phyloP scores from a whole-genome alignment of 2,888 invertebrate genomes.

The Acleris emargana region DNA sequence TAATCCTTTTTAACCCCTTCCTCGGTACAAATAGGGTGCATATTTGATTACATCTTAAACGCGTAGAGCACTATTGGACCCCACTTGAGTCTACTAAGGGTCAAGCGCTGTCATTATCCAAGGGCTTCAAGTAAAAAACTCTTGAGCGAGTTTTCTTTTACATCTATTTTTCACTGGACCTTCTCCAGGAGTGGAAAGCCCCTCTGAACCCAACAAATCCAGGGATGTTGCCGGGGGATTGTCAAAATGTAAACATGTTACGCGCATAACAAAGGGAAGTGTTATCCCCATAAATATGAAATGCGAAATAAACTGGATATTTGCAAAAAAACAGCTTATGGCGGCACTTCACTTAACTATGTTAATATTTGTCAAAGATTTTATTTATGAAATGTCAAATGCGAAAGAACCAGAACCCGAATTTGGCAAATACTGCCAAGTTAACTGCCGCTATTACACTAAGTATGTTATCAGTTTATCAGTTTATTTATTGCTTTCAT shows the following conservation, averaged over 20 bases:
- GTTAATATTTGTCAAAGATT: no score
- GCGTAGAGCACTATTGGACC: slow-evolving; percentile 44
- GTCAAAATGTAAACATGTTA: slow-evolving; percentile 48
- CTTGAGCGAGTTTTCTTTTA: slow-evolving; percentile 52
- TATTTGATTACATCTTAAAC: slow-evolving; percentile 46
- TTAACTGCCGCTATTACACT: no score
- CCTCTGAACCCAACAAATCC: slow-evolving; percentile 58
- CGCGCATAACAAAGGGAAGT: slow-evolving; percentile 45
- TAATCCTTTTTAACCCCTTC: slow-evolving; percentile 29
- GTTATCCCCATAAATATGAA: slow-evolving; percentile 30
- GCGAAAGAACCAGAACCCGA: no score
- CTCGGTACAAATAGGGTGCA: slow-evolving; percentile 41
- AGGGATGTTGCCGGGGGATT: slow-evolving; percentile 46
- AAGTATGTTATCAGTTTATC: no score
- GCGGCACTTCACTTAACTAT: no score
- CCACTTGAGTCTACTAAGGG: slow-evolving; percentile 52
- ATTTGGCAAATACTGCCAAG: no score
- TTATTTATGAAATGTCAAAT: no score
- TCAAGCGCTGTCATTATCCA: slow-evolving; percentile 64
- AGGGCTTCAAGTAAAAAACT: slow-evolving; percentile 56
- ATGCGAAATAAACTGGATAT: slow-evolving; percentile 4
- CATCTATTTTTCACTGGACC: slow-evolving; percentile 54
- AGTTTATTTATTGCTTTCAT: no score
- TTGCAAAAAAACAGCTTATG: not conserved
- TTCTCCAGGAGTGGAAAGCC: slow-evolving; percentile 54